A percentile compares a stretch with the other conserved stretches of the same genome.
These are phyloP conservation scores for Corythoichthys intestinalis DNA, from an alignment of 2,113 vertebrate species.

Conservation along the genomic window DNA sequence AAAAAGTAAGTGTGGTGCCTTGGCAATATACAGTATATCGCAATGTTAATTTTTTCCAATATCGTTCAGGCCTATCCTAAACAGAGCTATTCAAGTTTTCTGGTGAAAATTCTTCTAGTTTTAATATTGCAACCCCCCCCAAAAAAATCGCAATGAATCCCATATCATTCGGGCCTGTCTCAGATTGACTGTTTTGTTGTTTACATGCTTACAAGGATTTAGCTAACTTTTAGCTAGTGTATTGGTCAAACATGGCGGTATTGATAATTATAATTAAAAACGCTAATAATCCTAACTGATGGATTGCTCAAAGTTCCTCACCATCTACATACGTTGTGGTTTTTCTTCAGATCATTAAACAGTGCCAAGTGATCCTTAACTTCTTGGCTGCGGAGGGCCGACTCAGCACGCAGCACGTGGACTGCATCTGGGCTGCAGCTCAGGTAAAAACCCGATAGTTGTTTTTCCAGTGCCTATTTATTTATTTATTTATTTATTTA, in stretches of 20 bases:
- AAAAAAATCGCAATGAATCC: too few species aligned
- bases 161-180: too few species aligned
- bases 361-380: slow-evolving; percentile 99
- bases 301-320: neutral
- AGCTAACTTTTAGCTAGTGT: neutral
- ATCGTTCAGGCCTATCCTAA: too few species aligned
- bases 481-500: too few species aligned
- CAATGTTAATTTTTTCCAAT: too few species aligned
- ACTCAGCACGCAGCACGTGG: slow-evolving; percentile 95
- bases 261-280: neutral
- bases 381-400: slow-evolving; percentile 96
- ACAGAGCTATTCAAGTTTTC: too few species aligned
- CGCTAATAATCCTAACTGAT: neutral
- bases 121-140: too few species aligned
- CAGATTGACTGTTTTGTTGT: neutral
- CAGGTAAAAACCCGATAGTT: slow-evolving; percentile 73
- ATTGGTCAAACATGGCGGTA: neutral
- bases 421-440: slow-evolving; percentile 98
- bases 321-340: slow-evolving; percentile 1
- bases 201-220: neutral
- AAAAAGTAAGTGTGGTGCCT: too few species aligned
- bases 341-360: slow-evolving; percentile 92
- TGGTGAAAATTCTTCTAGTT: too few species aligned
- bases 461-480: neutral
- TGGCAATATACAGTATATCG: too few species aligned